Conservation (phyloP, 2,797 vertebrate genomes). For the Neosalanx taihuensis region DNA sequence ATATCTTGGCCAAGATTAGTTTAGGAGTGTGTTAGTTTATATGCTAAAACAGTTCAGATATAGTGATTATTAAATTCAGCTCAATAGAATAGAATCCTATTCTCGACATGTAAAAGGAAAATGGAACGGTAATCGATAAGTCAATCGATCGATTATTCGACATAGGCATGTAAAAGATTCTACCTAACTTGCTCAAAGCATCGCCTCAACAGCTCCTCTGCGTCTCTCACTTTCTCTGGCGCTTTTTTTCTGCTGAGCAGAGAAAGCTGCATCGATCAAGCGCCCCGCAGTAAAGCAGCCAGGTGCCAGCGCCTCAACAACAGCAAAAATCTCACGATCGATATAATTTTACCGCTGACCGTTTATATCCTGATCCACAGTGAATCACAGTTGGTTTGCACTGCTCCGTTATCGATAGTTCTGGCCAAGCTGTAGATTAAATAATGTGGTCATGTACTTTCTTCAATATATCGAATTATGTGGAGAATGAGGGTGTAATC, state of each 20-base stretch:
- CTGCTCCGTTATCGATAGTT: too few relatives aligned
- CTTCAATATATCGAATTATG: too few relatives aligned
- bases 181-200: slow-evolving; percentile 12
- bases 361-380: too few relatives aligned
- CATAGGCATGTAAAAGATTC: background rate
- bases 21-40: background rate
- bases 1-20: background rate
- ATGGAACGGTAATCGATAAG: background rate
- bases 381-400: too few relatives aligned
- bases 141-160: background rate
- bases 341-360: background rate
- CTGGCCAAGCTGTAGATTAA: too few relatives aligned
- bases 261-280: slow-evolving; percentile 54
- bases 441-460: too few relatives aligned
- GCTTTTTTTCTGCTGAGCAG: slow-evolving; percentile 66
- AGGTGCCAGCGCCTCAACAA: background rate
- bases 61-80: background rate
- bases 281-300: slow-evolving; percentile 35
- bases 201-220: background rate
- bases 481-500: too few relatives aligned
- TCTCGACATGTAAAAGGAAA: background rate
- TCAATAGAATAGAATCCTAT: background rate
- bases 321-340: background rate
- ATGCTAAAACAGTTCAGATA: background rate
- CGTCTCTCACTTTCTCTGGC: slow-evolving; percentile 45